Percentiles rank a stretch among this genome's conserved stretches.
Conservation (phyloP, 1,140 invertebrate species). For the Luehdorfia chinensis region DNA sequence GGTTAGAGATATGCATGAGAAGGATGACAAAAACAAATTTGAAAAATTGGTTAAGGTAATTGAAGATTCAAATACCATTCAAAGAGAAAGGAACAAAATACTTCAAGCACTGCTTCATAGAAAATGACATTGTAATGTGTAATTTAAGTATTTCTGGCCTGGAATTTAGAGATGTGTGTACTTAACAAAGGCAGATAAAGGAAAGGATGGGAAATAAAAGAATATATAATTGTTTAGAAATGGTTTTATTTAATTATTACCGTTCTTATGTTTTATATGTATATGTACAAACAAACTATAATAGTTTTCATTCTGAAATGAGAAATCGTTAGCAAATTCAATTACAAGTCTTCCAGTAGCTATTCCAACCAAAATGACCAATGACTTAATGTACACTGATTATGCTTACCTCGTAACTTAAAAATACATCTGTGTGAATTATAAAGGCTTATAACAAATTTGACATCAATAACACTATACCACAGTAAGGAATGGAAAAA, state of each 20-base stretch:
- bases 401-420: conserved; percentile 70
- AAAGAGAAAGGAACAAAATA: conserved; percentile 64
- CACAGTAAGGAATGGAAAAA: conserved; percentile 74
- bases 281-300: conserved; percentile 76
- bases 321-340: conserved; percentile 64
- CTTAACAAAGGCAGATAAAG: no score
- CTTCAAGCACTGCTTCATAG: conserved; percentile 49
- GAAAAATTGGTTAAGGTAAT: conserved; percentile 44
- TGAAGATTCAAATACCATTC: conserved; percentile 64
- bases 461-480: conserved; percentile 65
- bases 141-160: no score
- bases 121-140: conserved; percentile 30
- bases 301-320: conserved; percentile 70
- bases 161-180: no score
- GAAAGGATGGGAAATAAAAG: conserved; percentile 25
- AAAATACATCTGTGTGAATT: conserved; percentile 64
- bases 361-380: conserved; percentile 45
- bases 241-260: conserved; percentile 70
- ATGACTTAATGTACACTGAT: conserved; percentile 66
- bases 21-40: conserved; percentile 52
- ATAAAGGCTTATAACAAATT: conserved; percentile 53
- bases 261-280: conserved; percentile 71
- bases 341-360: conserved; percentile 46
- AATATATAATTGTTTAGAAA: conserved; percentile 58
- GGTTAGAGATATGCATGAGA: conserved; percentile 40